A percentile compares a stretch with the other conserved stretches of the same genome.
Conservation (phyloP, 2,888 invertebrate species). For the Heliconius hortense region DNA sequence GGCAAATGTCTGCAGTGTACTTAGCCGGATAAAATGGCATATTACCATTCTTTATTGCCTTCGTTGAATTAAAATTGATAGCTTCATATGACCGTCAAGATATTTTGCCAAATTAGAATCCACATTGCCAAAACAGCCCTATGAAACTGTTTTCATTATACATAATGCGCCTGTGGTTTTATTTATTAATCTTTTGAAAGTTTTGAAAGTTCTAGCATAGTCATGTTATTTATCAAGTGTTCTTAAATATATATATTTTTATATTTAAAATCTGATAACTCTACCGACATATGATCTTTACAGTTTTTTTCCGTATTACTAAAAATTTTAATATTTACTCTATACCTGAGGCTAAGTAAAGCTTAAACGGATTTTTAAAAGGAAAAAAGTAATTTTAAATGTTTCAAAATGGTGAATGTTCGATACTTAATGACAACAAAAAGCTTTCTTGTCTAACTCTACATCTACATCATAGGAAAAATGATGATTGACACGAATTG, state of each 20-base stretch:
- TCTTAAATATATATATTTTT: not conserved
- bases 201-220: not conserved
- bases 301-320: no score
- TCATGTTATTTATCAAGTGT: not conserved
- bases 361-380: not conserved
- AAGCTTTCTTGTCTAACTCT: not conserved
- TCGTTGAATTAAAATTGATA: slow-evolving; percentile 38
- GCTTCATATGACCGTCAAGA: slow-evolving; percentile 32
- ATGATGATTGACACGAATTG: slow-evolving; percentile 21
- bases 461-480: slow-evolving; percentile 6
- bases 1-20: slow-evolving; percentile 43
- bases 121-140: slow-evolving; percentile 21
- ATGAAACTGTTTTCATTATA: not conserved
- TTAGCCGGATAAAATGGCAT: slow-evolving; percentile 41
- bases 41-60: slow-evolving; percentile 43
- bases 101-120: slow-evolving; percentile 39
- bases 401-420: not conserved
- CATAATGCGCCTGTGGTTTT: not conserved
- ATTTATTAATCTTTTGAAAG: not conserved
- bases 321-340: no score
- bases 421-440: not conserved
- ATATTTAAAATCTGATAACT: no score
- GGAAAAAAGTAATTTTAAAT: no score
- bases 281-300: no score
- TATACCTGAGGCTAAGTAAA: no score